phyloP scores from a whole-genome alignment of 1,140 invertebrate species.

The Hesperophylax magnus region DNA sequence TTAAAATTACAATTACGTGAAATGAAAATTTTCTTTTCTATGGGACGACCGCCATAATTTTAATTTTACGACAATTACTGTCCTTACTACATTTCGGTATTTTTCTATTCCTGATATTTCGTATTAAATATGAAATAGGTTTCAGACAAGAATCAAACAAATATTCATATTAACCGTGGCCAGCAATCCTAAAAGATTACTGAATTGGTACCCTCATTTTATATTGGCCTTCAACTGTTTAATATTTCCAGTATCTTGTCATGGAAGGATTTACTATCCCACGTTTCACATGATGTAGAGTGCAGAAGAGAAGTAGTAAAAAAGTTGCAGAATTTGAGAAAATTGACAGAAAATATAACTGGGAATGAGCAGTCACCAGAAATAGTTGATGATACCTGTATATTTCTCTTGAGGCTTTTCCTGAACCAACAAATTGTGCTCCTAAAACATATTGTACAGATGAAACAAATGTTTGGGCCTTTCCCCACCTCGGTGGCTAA shows the following conservation, averaged over 20 bases:
- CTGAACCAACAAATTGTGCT: constrained; percentile 73
- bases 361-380: constrained; percentile 69
- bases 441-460: constrained; percentile 68
- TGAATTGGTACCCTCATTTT: too few relatives aligned
- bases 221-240: too few relatives aligned
- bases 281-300: constrained; percentile 48
- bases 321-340: constrained; percentile 49
- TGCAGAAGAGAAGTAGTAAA: constrained; percentile 43
- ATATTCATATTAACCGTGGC: too few relatives aligned
- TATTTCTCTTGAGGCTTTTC: constrained; percentile 75
- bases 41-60: too few relatives aligned
- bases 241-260: constrained; percentile 53
- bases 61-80: too few relatives aligned
- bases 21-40: too few relatives aligned
- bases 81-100: too few relatives aligned
- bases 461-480: constrained; percentile 73
- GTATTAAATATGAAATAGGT: too few relatives aligned
- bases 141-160: too few relatives aligned
- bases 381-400: constrained; percentile 75
- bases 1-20: too few relatives aligned
- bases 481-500: constrained; percentile 66
- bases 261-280: constrained; percentile 56
- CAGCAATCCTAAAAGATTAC: too few relatives aligned
- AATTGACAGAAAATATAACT: constrained; percentile 59
- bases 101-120: too few relatives aligned